Evolutionary conservation across 1,140 invertebrate genomes (phyloP).

Genomic region (Drosophila watanabei): DNA sequence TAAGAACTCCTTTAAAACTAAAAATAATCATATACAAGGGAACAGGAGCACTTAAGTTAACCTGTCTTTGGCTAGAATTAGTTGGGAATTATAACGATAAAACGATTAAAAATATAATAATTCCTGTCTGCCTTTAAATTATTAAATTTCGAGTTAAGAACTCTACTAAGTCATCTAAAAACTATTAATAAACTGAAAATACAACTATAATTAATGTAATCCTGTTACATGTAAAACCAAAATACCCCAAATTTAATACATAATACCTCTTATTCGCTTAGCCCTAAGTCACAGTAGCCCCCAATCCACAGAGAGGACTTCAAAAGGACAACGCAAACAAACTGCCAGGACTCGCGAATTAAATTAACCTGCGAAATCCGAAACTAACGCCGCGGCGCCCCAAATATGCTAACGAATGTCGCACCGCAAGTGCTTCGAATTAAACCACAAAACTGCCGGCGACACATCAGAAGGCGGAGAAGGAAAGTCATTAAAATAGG

Average conservation of each 20-base stretch:
- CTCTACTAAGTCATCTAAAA: neutral
- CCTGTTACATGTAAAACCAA: neutral
- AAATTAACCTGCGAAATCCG: constrained; percentile 29
- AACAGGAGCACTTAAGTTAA: no score
- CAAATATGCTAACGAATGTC: constrained; percentile 61
- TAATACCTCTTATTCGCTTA: constrained; percentile 15
- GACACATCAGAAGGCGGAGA: constrained; percentile 6
- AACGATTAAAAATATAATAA: neutral
- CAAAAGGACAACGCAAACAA: constrained; percentile 1
- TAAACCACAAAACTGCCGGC: constrained; percentile 58
- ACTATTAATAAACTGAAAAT: no score
- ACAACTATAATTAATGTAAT: no score
- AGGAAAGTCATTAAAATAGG: constrained; percentile 71
- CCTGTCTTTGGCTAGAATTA: neutral
- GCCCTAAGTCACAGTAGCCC: constrained; percentile 29
- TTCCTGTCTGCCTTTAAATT: neutral
- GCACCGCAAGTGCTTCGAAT: constrained; percentile 27
- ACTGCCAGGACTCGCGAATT: constrained; percentile 16
- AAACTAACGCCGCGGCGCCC: constrained; percentile 37
- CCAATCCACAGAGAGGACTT: constrained; percentile 5
- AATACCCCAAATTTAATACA: no score
- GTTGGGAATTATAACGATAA: neutral
- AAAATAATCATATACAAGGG: no score
- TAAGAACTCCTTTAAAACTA: no score
- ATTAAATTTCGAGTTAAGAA: neutral